phyloP scores from a whole-genome alignment of 2,113 vertebrate genomes.

The Cryptomyrus ogoouensis region DNA sequence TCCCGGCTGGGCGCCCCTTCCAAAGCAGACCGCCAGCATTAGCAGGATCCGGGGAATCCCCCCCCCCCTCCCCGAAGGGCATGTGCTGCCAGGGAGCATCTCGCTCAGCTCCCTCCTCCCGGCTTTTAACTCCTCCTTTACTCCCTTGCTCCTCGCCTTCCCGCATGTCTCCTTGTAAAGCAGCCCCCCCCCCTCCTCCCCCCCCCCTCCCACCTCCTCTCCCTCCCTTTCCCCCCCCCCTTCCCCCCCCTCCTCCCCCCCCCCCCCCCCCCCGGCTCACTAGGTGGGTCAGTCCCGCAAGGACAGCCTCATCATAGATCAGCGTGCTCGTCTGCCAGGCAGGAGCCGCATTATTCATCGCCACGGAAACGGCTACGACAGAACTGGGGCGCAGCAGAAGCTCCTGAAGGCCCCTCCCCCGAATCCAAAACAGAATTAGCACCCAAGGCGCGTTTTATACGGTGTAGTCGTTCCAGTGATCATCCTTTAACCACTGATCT shows the following conservation, averaged over 20 bases:
- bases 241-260: not conserved
- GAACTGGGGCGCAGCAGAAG: slow-evolving; percentile 39
- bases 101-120: not conserved
- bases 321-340: slow-evolving; percentile 19
- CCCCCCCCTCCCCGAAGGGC: not conserved
- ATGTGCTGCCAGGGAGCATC: not conserved
- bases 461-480: not conserved
- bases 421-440: not conserved
- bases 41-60: not conserved
- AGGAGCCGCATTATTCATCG: slow-evolving; percentile 36
- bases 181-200: not conserved
- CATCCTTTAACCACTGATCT: not conserved
- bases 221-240: not conserved
- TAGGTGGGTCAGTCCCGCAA: not conserved
- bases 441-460: not conserved
- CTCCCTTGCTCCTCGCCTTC: not conserved
- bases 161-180: not conserved
- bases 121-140: not conserved
- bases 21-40: not conserved
- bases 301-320: slow-evolving; percentile 14
- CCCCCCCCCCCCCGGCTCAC: not conserved
- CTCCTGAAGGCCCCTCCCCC: slow-evolving; percentile 16
- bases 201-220: not conserved
- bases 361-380: slow-evolving; percentile 36
- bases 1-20: not conserved